These are phyloP conservation scores for Tokudaia tokunoshimensis DNA, from an alignment of 2,797 vertebrate genomes.

Conservation along the genomic window DNA sequence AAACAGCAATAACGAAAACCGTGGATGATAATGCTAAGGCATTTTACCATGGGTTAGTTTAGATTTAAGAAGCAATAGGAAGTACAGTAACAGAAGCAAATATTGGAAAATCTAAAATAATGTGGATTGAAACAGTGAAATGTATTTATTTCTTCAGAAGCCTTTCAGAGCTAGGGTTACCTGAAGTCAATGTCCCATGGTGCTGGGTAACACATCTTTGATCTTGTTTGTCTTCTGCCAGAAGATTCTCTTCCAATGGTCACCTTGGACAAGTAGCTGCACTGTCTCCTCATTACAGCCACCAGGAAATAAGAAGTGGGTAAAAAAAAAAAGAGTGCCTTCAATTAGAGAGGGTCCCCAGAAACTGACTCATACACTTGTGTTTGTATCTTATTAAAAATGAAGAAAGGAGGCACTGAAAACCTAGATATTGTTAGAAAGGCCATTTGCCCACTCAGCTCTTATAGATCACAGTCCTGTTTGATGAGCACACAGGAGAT, in stretches of 20 bases:
- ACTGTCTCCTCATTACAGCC: not conserved
- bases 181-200: rapidly evolving
- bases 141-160: not conserved
- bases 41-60: not conserved
- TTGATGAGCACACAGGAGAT: not conserved
- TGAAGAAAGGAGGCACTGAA: not conserved
- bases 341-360: not conserved
- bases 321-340: not conserved
- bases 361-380: not conserved
- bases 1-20: not conserved
- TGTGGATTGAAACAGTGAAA: not conserved
- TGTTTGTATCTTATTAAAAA: not conserved
- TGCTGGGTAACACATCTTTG: not conserved
- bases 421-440: not conserved
- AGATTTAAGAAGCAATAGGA: not conserved
- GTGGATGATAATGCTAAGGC: not conserved
- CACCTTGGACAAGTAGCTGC: not conserved
- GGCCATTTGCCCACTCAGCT: not conserved
- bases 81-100: not conserved
- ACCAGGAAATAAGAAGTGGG: not conserved
- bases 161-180: not conserved
- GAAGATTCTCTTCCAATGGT: not conserved
- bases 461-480: not conserved
- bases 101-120: not conserved
- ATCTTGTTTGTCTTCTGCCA: not conserved